Base-by-base conservation (phyloP, 2,797 vertebrate genomes). In the Sebastolobus alascanus region DNA sequence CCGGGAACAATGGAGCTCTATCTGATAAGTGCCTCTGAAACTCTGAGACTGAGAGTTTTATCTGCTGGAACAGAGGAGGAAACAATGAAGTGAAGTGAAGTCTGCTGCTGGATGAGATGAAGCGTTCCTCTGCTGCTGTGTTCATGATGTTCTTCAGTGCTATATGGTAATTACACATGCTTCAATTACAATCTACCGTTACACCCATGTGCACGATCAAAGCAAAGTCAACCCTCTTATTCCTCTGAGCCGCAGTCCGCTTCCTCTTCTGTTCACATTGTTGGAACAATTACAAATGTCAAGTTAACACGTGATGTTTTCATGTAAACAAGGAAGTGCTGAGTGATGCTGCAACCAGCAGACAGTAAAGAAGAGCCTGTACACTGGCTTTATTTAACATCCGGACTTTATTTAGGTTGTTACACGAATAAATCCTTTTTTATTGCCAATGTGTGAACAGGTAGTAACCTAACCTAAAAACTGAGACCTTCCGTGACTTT, bases 1-100 rank as follows among this genome's bases (percentile, higher is more conserved):
- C 18, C 35, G 20, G n/a, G 46, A 22, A 86, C 83, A 81, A 87
- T 68, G 55, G 37, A 56, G 33, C 68, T 77, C 76, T 76, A 50
- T 78, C 55, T 69, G 35, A 29, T 25, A 25, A 67, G 60, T 60
- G 31, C 43, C 56, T 83, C 25, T 64, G 56, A n/a, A 59, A 60
- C 55, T 71, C 35, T 46, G 56, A 65, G 63, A 43, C 65, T n/a
- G n/a, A n/a, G n/a, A n/a, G n/a, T 72, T 70, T 46, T 22, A 54
- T 66, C 54, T 31, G 31, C 25, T 40, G 29, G 25, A 75, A 31
- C 8, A 27, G 27, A 50, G 25, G 22, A 43, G 18, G 10, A 22
- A 46, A 54, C n/a, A 22, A 40, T 8, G n/a, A 4, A 4, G 38
- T 46, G 25, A 11, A 65, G 27, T 31, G 58, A 33, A 46, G 25